Conservation (phyloP, 2,888 invertebrate genomes). For the Dynastes hyllus region DNA sequence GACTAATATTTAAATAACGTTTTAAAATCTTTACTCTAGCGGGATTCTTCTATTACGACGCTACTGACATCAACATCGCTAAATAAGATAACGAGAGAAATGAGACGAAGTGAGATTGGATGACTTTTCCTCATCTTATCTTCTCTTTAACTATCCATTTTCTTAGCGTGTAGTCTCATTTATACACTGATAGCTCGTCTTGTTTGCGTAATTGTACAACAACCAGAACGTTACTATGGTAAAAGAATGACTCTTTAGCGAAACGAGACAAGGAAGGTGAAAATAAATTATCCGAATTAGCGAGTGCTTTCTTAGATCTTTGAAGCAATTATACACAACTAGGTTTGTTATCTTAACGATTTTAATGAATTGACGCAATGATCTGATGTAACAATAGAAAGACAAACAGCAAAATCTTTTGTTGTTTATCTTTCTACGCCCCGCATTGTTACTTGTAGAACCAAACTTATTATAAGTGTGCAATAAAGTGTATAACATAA, state of each 20-base stretch:
- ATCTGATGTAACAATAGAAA: no score
- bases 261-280: neutral
- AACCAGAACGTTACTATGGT: neutral
- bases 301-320: neutral
- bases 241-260: no score
- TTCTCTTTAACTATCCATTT: constrained; percentile 13
- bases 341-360: neutral
- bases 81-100: constrained; percentile 20
- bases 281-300: neutral
- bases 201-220: constrained; percentile 21
- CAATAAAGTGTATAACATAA: no score
- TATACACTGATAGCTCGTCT: constrained; percentile 11
- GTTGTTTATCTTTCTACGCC: no score
- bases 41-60: neutral
- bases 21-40: neutral
- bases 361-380: no score
- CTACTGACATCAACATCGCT: neutral
- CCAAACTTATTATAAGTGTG: no score
- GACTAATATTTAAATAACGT: no score
- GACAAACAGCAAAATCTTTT: no score
- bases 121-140: neutral
- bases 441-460: no score
- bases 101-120: constrained; percentile 2
- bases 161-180: constrained; percentile 8
- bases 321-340: neutral